phyloP scores from a whole-genome alignment of 1,140 invertebrate species.

The Ceratina calcarata region DNA sequence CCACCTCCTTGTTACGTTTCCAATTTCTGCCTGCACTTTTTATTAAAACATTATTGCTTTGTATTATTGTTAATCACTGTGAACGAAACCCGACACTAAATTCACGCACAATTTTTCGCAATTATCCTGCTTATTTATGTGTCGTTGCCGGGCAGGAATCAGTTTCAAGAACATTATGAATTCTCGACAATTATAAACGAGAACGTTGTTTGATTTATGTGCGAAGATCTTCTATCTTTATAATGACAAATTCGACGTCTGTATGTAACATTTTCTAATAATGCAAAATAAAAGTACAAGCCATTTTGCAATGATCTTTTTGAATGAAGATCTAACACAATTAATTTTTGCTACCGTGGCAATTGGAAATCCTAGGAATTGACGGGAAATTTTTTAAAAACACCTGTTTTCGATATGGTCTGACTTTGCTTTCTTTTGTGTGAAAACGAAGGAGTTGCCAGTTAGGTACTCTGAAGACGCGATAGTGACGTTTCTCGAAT shows the following conservation, averaged over 20 bases:
- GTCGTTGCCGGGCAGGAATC: not conserved
- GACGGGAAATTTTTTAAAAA: no score
- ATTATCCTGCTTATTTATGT: not conserved
- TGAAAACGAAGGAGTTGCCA: not conserved
- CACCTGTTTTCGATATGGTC: no score
- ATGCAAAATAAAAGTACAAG: no score
- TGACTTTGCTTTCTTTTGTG: not conserved
- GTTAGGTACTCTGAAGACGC: constrained; percentile 40
- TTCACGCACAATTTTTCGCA: not conserved
- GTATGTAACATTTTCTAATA: no score
- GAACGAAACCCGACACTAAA: constrained; percentile 5
- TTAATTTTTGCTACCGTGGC: no score
- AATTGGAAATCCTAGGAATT: no score
- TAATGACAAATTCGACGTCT: no score
- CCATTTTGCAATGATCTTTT: no score
- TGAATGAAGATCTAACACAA: no score
- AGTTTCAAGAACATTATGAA: not conserved
- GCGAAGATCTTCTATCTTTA: no score
- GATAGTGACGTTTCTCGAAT: constrained; percentile 68
- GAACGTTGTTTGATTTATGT: no score
- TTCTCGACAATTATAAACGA: no score
- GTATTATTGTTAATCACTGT: constrained; percentile 22
- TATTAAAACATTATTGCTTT: constrained; percentile 40
- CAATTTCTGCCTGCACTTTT: constrained; percentile 32
- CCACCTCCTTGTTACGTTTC: constrained; percentile 21